Percentiles rank a stretch among this genome's conserved stretches.
phyloP scores from a whole-genome alignment of 1,140 invertebrate species.

The Melipona quadrifasciata region DNA sequence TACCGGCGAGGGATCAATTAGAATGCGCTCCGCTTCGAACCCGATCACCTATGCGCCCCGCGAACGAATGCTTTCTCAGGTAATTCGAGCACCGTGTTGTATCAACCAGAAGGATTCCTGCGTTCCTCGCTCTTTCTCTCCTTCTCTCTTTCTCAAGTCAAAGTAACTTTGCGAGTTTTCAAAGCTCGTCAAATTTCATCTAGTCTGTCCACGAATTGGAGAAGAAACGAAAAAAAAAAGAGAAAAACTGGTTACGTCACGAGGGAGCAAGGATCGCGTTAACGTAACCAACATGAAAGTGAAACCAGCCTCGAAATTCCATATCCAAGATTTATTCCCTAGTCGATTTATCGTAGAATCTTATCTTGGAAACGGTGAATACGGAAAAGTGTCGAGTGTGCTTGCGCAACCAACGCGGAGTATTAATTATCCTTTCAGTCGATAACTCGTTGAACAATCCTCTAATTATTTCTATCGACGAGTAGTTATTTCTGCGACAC shows the following conservation, averaged over 20 bases:
- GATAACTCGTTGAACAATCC: background rate
- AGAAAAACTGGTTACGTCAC: too few species aligned
- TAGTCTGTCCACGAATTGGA: too few species aligned
- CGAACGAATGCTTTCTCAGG: conserved; percentile 12
- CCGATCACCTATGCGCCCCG: background rate
- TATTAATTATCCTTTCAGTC: conserved; percentile 1
- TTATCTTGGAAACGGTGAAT: background rate
- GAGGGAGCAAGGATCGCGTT: too few species aligned
- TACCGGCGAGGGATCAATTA: conserved; percentile 38
- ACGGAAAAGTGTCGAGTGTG: background rate
- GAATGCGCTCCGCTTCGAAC: conserved; percentile 21
- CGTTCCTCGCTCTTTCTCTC: background rate
- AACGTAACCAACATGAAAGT: too few species aligned
- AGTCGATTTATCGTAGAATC: background rate
- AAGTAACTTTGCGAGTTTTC: too few species aligned
- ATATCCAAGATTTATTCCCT: background rate
- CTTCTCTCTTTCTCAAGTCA: too few species aligned
- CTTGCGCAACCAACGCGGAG: background rate
- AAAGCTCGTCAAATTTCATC: too few species aligned
- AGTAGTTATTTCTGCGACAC: background rate
- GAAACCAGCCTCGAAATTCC: too few species aligned
- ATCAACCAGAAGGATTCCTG: background rate
- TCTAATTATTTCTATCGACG: background rate
- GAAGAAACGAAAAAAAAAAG: too few species aligned
- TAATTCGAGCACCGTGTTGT: background rate